phyloP scores from a whole-genome alignment of 2,113 vertebrate species.

The Chaenogobius annularis region DNA sequence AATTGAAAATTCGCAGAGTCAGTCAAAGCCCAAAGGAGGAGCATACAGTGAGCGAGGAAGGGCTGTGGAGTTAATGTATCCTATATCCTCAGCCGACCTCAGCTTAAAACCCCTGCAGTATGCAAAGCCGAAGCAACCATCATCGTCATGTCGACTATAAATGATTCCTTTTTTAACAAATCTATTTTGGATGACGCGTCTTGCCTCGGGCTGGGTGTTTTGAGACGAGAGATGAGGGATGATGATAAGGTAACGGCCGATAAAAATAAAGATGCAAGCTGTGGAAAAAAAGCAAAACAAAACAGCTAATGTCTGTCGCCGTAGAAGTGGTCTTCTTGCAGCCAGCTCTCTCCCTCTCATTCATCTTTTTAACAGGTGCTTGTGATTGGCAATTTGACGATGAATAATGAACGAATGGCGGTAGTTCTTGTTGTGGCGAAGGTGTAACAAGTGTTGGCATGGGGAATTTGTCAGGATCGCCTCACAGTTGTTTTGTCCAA shows the following conservation, averaged over 20 bases:
- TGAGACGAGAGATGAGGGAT: constrained; percentile 9
- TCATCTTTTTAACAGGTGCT: constrained; percentile 13
- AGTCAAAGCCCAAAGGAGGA: constrained; percentile 33
- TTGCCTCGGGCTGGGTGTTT: constrained; percentile 14
- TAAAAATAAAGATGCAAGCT: constrained; percentile 37
- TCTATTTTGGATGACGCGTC: constrained; percentile 46
- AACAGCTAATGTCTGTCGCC: not conserved
- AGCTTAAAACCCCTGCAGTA: constrained; percentile 16
- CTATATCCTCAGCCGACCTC: constrained; percentile 42
- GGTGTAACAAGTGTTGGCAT: constrained; percentile 24
- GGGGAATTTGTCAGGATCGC: constrained; percentile 20
- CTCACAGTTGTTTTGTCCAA: not conserved
- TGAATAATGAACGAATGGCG: constrained; percentile 41
- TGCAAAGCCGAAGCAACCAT: constrained; percentile 24
- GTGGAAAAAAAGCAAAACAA: constrained; percentile 14
- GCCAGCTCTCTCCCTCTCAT: not conserved
- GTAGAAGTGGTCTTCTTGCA: not conserved
- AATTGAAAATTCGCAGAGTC: constrained; percentile 64
- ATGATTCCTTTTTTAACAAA: constrained; percentile 27
- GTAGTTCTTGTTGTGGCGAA: constrained; percentile 22
- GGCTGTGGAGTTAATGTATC: constrained; percentile 14
- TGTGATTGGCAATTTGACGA: constrained; percentile 21
- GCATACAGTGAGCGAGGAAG: not conserved
- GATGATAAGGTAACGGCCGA: constrained; percentile 50
- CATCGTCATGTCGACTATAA: constrained; percentile 41